These are phyloP conservation scores for Stegodyphus dumicola DNA, from an alignment of 1,140 invertebrate species.

Conservation along the genomic window DNA sequence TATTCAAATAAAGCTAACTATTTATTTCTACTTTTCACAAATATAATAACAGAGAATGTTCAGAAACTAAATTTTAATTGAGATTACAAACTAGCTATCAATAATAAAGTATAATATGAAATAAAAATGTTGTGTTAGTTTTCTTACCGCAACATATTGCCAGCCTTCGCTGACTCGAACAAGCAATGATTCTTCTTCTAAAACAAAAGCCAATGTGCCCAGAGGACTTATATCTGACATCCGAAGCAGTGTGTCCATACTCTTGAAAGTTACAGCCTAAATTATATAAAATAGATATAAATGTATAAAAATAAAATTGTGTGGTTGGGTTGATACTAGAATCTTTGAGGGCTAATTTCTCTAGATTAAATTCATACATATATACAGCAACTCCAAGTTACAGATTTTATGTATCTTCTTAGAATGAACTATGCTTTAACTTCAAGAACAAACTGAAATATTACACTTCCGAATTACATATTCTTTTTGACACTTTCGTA, in stretches of 20 bases:
- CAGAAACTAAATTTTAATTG: no score
- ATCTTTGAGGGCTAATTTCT: not conserved
- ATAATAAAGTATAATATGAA: conserved; percentile 66
- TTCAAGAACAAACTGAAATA: not conserved
- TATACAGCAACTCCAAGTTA: not conserved
- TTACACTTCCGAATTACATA: no score
- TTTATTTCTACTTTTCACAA: no score
- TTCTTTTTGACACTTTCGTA: no score
- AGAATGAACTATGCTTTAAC: not conserved
- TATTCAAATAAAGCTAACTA: no score
- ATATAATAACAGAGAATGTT: no score
- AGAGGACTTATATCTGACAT: conserved; percentile 83
- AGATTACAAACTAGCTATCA: not conserved
- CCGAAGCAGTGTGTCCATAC: conserved; percentile 70
- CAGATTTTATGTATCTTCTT: not conserved
- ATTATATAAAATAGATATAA: not conserved
- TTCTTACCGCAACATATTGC: conserved; percentile 90
- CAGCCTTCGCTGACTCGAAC: conserved; percentile 90
- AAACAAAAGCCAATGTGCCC: conserved; percentile 91
- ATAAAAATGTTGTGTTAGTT: conserved; percentile 1
- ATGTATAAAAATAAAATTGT: not conserved
- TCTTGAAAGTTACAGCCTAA: conserved; percentile 65
- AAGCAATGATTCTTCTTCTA: conserved; percentile 88
- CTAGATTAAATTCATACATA: not conserved
- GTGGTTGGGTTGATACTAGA: not conserved